Evolutionary conservation across 2,888 invertebrate species (phyloP), one percentile per base, ranked within the genome.

Genomic region (Selenia dentaria): DNA sequence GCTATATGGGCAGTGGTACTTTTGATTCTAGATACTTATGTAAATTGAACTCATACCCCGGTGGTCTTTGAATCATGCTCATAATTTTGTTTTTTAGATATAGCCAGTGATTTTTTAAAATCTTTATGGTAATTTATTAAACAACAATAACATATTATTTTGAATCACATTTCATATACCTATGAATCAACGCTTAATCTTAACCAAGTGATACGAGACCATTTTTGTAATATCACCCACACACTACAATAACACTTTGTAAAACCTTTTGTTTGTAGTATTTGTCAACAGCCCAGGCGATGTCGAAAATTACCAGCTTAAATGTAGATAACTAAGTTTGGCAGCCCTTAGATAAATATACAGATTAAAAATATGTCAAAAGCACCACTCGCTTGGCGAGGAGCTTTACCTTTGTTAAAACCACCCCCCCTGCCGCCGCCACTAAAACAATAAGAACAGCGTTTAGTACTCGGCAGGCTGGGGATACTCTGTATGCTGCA

Each of bases 331-430:
- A 70, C 71, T 59, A 63, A 58, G 65, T 87, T 90, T 90, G 91
- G 91, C 91, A 91, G 90, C 90, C 91, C 89, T 83, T 80, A 70
- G 63, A 74, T 73, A 79, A 74, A 77, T 77, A 77, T 77, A 85
- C 80, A 79, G 82, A 79, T 77, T 82, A 85, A 85, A 77, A 89
- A 86, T 86, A 87, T 92, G 90, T 92, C 93, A 94, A 94, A 92
- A 93, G 94, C 94, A 94, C 93, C 94, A 91, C 92, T 92, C 93
- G 92, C 87, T 91, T 91, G 90, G 93, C 93, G 92, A 93, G 93
- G 95, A 94, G 94, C 95, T 95, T 97, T 97, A 97, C 97, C 97
- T 97, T 97, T 97, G 93, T 96, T 96, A 96, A 92, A 96, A 96
- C 96, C 96, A 95, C 96, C 96, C 95, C 94, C 94, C 93, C 94